Percentiles rank a stretch among this genome's conserved stretches.
Conservation (phyloP, 2,888 invertebrate genomes). For the Platycnemis pennipes region DNA sequence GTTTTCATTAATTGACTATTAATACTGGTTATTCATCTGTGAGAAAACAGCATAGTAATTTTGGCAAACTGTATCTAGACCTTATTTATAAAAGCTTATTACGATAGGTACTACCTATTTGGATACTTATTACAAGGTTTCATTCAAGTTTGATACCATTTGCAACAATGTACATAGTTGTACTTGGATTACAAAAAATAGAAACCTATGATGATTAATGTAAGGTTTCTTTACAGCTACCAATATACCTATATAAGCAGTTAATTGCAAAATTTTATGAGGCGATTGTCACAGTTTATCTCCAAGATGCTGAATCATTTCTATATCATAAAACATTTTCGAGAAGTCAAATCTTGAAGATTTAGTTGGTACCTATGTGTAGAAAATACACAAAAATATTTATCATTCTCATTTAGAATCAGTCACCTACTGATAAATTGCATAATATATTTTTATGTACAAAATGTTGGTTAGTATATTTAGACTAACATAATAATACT, state of each 20-base stretch:
- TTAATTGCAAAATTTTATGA: neutral
- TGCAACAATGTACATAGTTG: neutral
- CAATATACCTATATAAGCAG: neutral
- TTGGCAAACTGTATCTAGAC: neutral
- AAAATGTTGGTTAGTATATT: neutral
- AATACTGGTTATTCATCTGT: slow-evolving; percentile 16
- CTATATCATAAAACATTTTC: neutral
- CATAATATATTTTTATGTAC: neutral
- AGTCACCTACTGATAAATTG: neutral
- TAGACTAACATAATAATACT: no score
- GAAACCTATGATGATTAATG: neutral
- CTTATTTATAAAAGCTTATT: slow-evolving; percentile 26
- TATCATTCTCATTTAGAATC: slow-evolving; percentile 2
- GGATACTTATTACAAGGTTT: neutral
- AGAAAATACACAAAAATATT: slow-evolving; percentile 35
- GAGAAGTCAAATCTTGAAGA: neutral
- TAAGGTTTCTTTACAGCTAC: neutral
- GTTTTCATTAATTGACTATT: slow-evolving; percentile 9
- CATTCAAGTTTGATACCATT: neutral
- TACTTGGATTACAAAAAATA: slow-evolving; percentile 18
- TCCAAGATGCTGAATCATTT: neutral
- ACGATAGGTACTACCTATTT: neutral
- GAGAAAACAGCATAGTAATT: neutral
- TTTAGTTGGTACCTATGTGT: neutral
- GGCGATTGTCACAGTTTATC: slow-evolving; percentile 1